Evolutionary conservation across 1,140 invertebrate species (phyloP).

Genomic region (Geopemphigus sp.): DNA sequence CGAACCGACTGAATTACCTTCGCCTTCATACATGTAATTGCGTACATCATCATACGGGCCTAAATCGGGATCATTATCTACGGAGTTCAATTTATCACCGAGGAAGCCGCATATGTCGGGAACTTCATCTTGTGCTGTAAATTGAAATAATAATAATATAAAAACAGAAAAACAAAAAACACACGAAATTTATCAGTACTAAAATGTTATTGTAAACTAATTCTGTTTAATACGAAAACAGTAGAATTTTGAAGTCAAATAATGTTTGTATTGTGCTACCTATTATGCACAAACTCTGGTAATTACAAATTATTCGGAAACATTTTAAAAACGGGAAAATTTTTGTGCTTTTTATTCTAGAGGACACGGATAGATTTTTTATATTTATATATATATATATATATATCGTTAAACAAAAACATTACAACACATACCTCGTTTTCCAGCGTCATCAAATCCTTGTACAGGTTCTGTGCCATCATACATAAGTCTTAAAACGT

Average conservation of each 20-base stretch:
- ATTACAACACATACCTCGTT: conserved; percentile 15
- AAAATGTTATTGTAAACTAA: neutral
- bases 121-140: conserved; percentile 60
- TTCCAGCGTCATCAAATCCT: conserved; percentile 32
- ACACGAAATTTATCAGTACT: neutral
- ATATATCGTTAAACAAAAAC: too few species aligned
- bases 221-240: too few species aligned
- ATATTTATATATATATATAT: too few species aligned
- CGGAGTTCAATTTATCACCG: conserved; percentile 81
- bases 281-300: too few species aligned
- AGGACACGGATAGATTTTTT: too few species aligned
- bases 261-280: too few species aligned
- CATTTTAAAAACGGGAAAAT: too few species aligned
- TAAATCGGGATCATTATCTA: conserved; percentile 85
- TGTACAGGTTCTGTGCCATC: conserved; percentile 58
- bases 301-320: too few species aligned
- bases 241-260: too few species aligned
- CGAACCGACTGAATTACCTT: conserved; percentile 88
- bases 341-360: too few species aligned
- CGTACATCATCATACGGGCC: conserved; percentile 92
- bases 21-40: conserved; percentile 95
- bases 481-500: conserved; percentile 74
- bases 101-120: conserved; percentile 90
- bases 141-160: conserved; percentile 15
- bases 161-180: neutral